A percentile compares a stretch with the other conserved stretches of the same genome.
phyloP scores from a whole-genome alignment of 2,797 vertebrate species.

The Remorina albescens region DNA sequence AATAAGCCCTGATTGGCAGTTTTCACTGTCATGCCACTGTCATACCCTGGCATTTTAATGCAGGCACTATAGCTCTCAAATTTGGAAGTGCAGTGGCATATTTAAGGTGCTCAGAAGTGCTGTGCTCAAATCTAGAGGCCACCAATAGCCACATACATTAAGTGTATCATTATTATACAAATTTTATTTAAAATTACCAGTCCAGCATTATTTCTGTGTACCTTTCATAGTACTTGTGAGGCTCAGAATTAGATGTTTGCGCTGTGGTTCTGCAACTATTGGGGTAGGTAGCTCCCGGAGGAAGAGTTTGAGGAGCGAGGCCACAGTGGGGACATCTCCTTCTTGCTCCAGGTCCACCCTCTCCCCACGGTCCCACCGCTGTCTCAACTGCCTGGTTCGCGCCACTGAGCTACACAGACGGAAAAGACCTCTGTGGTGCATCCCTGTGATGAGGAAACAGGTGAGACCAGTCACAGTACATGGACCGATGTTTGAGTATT shows the following conservation, averaged over 20 bases:
- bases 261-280: constrained; percentile 82
- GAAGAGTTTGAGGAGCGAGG: constrained; percentile 89
- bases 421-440: constrained; percentile 85
- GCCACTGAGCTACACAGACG: constrained; percentile 83
- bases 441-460: constrained; percentile 60
- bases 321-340: constrained; percentile 83
- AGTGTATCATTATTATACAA: neutral
- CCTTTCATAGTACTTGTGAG: constrained; percentile 79
- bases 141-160: neutral
- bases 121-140: neutral
- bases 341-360: constrained; percentile 79
- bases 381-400: constrained; percentile 80
- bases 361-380: constrained; percentile 84
- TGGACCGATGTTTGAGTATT: neutral
- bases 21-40: neutral
- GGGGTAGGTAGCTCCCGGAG: constrained; percentile 87
- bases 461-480: neutral
- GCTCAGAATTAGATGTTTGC: constrained; percentile 69
- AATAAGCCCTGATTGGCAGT: neutral
- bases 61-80: constrained; percentile 1
- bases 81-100: neutral
- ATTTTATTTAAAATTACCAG: neutral
- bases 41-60: constrained; percentile 1
- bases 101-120: neutral
- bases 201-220: neutral